Evolutionary conservation across 2,888 invertebrate species (phyloP), one percentile per base, ranked within the genome.

Genomic region (Ernsta delagoae): DNA sequence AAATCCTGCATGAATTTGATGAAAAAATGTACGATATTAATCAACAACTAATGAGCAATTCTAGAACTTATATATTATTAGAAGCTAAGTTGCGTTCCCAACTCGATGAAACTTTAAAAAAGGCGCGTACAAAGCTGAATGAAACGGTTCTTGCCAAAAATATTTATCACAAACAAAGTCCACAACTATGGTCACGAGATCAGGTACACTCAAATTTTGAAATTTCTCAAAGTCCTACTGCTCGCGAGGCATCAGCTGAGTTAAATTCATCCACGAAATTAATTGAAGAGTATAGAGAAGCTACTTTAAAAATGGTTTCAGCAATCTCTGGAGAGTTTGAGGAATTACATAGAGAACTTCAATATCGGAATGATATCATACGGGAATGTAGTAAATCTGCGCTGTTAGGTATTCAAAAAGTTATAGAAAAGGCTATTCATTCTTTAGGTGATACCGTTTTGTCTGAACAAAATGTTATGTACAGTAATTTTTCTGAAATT

Each of bases 1-100:
- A 86, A 16, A 75, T 91, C 62, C 72, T 91, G 11, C 85, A 89
- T 61, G 84, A 89, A 57, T 90, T 91, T 71, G 91, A 92, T 77
- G 81, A 85, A 62, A 82, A 77, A 31, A 83, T 84, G n/a, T 89
- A 87, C 73, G 86, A 86, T 65, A 81, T 88, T 5, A 92, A 92
- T 76, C 88, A 91, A 72, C 91, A 92, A 73, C 75, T 91, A 53
- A 65, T 91, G 31, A 89, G 89, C 75, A 92, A 92, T 73, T 79
- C 71, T 7, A 81, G 87, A 73, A 87, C 88, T 6, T 89, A 86
- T 72, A 72, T 75, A 1, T 87, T 90, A 66, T 74, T 92, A 54
- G 88, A 88, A 72, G 82, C 80, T 12, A 81, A 85, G 65, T 75
- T 92, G 70, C 80, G 78, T 36, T 71, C 77, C 48, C 83, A 88